These are phyloP conservation scores for Lateolabrax maculatus DNA, from an alignment of 2,797 vertebrate genomes.

Conservation along the genomic window DNA sequence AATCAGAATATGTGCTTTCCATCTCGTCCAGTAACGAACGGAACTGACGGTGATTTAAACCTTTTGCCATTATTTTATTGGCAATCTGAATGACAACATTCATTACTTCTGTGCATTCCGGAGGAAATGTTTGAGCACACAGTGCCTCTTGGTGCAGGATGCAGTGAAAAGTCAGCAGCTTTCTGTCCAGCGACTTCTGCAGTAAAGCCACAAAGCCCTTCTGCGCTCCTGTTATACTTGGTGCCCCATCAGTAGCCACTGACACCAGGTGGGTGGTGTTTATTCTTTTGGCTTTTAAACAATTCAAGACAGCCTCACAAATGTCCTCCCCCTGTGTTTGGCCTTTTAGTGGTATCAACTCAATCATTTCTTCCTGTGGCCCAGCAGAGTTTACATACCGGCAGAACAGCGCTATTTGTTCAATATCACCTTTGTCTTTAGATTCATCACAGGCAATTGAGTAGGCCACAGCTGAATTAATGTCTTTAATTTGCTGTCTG, in stretches of 20 bases:
- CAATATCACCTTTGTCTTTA: background rate
- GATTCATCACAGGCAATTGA: slow-evolving; percentile 32
- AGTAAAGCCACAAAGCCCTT: slow-evolving; percentile 55
- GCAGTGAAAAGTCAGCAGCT: slow-evolving; percentile 47
- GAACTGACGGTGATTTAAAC: slow-evolving; percentile 46
- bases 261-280: slow-evolving; percentile 44
- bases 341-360: slow-evolving; percentile 24
- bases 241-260: slow-evolving; percentile 55
- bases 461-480: slow-evolving; percentile 16
- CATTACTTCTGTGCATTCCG: slow-evolving; percentile 38
- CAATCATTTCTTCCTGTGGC: slow-evolving; percentile 25
- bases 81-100: slow-evolving; percentile 40
- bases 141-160: slow-evolving; percentile 60
- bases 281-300: slow-evolving; percentile 50
- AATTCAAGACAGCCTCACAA: slow-evolving; percentile 48
- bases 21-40: slow-evolving; percentile 47
- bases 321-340: slow-evolving; percentile 40
- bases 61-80: slow-evolving; percentile 52
- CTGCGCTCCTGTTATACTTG: slow-evolving; percentile 43
- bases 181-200: slow-evolving; percentile 45
- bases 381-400: slow-evolving; percentile 32
- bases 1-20: too few species aligned
- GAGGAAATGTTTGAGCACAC: slow-evolving; percentile 48
- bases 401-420: slow-evolving; percentile 30
- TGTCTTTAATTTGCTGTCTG: slow-evolving; percentile 26